phyloP scores from a whole-genome alignment of 2,888 invertebrate species.

The Ornithoptera priamus region DNA sequence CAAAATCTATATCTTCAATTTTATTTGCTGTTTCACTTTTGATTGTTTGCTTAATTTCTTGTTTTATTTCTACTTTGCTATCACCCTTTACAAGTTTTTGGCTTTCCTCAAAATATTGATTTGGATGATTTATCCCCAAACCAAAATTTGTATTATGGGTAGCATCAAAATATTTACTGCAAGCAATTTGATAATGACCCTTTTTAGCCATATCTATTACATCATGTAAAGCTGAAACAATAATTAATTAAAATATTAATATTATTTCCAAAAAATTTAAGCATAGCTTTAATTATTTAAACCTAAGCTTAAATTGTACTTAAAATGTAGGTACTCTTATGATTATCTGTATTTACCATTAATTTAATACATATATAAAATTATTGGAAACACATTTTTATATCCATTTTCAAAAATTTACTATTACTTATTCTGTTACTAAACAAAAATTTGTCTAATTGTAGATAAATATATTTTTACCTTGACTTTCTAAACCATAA shows the following conservation, averaged over 20 bases:
- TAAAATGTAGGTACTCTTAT: no score
- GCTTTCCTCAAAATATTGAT: slow-evolving; percentile 93
- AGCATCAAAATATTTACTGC: slow-evolving; percentile 91
- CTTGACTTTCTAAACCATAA: slow-evolving; percentile 82
- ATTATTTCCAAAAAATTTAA: no score
- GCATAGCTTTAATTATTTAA: no score
- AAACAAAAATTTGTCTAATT: slow-evolving; percentile 3
- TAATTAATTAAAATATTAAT: background rate
- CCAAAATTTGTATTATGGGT: slow-evolving; percentile 83
- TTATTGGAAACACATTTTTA: no score
- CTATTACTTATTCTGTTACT: no score
- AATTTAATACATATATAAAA: no score
- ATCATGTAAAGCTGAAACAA: slow-evolving; percentile 82
- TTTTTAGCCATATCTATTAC: slow-evolving; percentile 86
- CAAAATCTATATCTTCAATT: slow-evolving; percentile 65
- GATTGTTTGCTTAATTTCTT: slow-evolving; percentile 37
- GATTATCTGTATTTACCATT: no score
- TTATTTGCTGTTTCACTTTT: slow-evolving; percentile 53
- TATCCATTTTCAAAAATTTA: no score
- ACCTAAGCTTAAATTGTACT: no score
- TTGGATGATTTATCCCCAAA: slow-evolving; percentile 91
- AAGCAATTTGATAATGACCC: slow-evolving; percentile 93
- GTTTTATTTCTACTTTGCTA: slow-evolving; percentile 57
- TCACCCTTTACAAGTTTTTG: slow-evolving; percentile 76
- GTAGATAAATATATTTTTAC: slow-evolving; percentile 52